Base-by-base conservation (phyloP, 2,888 invertebrate species). In the Julus scanicus region DNA sequence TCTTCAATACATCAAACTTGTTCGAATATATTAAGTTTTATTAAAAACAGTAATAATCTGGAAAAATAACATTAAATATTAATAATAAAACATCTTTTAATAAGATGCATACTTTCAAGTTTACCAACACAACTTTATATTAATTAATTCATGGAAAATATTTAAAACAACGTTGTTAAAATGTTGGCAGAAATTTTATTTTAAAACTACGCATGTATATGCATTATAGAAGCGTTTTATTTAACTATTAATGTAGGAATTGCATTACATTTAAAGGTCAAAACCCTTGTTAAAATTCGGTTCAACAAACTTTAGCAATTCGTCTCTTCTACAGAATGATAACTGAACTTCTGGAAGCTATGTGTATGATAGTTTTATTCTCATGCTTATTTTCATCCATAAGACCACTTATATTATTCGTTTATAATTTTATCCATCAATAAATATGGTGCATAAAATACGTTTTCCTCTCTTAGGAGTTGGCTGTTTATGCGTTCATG, bases 381-480 rank as follows among this genome's bases (percentile, higher is more conserved):
- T n/a, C 20, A 20, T 20, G 0, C 20, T 11, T 71, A 71, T 71
- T 71, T 29, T 29, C n/a, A 71, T 71, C 71, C 71, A 29, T 29
- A 71, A 8, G 29, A 20, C 29, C 29, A 29, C 71, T 71, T 71
- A 71, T 71, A 71, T 71, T 71, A 71, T 71, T 71, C 71, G 71
- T 71, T 71, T 71, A 71, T 71, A 71, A 71, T 71, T 71, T 71
- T 71, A 71, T 20, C n/a, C 71, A 71, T 71, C 71, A 11, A 29
- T 71, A 71, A 71, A 71, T 71, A 71, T 29, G 20, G 29, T 71
- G 71, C 29, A 29, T 29, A 71, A 29, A 71, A 71, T 71, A 29
- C 29, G 71, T 71, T 71, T 29, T 9, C 29, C 29, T 71, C 71
- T 71, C 71, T 29, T 29, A 71, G 71, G 71, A 71, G 29, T 29